phyloP scores from a whole-genome alignment of 2,113 vertebrate genomes.

The Anas platyrhynchos region DNA sequence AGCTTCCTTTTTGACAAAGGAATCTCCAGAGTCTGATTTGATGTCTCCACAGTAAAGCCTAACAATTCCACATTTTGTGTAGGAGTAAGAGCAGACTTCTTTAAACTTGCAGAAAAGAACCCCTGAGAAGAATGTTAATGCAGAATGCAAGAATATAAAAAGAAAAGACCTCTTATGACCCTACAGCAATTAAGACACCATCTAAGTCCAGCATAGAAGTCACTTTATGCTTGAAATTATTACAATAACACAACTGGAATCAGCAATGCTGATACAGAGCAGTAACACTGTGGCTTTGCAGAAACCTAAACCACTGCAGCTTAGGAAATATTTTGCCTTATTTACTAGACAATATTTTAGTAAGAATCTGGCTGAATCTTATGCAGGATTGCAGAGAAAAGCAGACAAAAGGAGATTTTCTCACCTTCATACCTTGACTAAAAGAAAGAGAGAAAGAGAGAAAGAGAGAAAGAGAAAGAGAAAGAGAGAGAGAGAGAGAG shows the following conservation, averaged over 20 bases:
- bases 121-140: constrained; percentile 57
- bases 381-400: not conserved
- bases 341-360: not conserved
- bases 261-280: not conserved
- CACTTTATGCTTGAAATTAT: not conserved
- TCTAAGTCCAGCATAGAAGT: not conserved
- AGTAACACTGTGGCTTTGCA: not conserved
- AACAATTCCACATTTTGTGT: constrained; percentile 65
- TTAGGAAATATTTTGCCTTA: not conserved
- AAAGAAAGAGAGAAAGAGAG: not conserved
- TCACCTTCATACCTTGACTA: not conserved
- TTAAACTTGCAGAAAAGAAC: constrained; percentile 31
- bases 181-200: constrained; percentile 46
- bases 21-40: constrained; percentile 67
- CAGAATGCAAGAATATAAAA: not conserved
- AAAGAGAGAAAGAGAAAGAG: too few relatives aligned
- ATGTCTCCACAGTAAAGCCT: constrained; percentile 57
- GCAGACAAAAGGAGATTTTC: not conserved
- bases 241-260: not conserved
- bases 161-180: constrained; percentile 26
- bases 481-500: not conserved
- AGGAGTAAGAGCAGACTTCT: constrained; percentile 64
- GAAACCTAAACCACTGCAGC: not conserved
- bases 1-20: constrained; percentile 53
- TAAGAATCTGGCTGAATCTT: not conserved